These are phyloP conservation scores for Aphaenogaster ashmeadi DNA, from an alignment of 1,140 invertebrate genomes.

Conservation along the genomic window DNA sequence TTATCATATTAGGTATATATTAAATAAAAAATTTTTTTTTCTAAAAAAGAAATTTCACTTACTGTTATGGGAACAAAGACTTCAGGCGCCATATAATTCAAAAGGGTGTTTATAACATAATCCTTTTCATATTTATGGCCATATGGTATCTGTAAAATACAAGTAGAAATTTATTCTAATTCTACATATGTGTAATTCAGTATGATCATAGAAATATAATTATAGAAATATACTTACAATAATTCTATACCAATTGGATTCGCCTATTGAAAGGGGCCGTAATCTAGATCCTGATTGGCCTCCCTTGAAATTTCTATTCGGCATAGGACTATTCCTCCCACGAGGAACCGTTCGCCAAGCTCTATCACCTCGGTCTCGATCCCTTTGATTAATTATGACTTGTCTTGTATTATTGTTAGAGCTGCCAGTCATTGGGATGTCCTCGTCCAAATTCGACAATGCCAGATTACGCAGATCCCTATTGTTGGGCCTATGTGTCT, in stretches of 20 bases:
- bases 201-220: neutral
- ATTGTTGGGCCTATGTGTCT: constrained; percentile 61
- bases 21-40: neutral
- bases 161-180: constrained; percentile 14
- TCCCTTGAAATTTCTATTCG: constrained; percentile 67
- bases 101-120: constrained; percentile 88
- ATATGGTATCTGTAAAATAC: constrained; percentile 89
- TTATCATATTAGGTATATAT: neutral
- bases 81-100: constrained; percentile 89
- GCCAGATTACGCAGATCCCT: constrained; percentile 23
- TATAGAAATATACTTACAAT: constrained; percentile 83
- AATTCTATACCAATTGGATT: constrained; percentile 89
- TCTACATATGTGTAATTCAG: neutral
- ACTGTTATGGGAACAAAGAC: constrained; percentile 89
- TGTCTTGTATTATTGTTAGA: constrained; percentile 75
- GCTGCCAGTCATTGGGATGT: constrained; percentile 76
- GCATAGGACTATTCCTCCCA: constrained; percentile 78
- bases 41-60: constrained; percentile 72
- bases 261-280: constrained; percentile 48
- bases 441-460: constrained; percentile 75
- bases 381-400: constrained; percentile 58
- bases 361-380: constrained; percentile 58
- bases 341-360: constrained; percentile 20
- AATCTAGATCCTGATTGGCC: neutral
- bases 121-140: constrained; percentile 92